These are phyloP conservation scores for Panulirus ornatus DNA, from an alignment of 1,140 invertebrate genomes.

Conservation along the genomic window DNA sequence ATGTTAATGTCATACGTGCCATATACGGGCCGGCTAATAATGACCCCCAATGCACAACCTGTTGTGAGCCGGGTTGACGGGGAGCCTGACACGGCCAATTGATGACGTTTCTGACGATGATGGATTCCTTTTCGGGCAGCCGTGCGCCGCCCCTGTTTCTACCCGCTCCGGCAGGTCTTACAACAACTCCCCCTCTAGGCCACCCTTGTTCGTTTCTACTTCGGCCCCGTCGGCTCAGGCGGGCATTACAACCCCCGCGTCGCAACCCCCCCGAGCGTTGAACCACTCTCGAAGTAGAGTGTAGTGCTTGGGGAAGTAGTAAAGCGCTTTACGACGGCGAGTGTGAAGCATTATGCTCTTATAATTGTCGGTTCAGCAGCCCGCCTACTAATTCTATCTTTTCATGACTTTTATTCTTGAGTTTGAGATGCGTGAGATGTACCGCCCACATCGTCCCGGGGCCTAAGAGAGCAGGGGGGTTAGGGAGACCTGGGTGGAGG, in stretches of 20 bases:
- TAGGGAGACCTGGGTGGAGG: not conserved
- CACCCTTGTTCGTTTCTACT: too few relatives aligned
- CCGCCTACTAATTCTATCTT: conserved; percentile 48
- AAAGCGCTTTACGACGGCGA: conserved; percentile 20
- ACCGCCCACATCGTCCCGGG: conserved; percentile 23
- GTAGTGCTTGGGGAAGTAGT: conserved; percentile 24
- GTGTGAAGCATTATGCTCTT: conserved; percentile 1
- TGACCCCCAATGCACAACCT: too few relatives aligned
- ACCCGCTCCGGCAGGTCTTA: not conserved
- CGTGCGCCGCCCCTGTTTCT: not conserved
- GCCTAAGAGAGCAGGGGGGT: not conserved
- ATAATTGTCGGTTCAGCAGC: conserved; percentile 36
- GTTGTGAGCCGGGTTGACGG: not conserved
- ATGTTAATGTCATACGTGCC: not conserved
- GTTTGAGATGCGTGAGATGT: conserved; percentile 39
- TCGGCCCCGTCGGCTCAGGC: not conserved
- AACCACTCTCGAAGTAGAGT: not conserved
- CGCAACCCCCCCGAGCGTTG: not conserved
- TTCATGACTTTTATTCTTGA: conserved; percentile 36
- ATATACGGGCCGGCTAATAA: not conserved
- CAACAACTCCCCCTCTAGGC: too few relatives aligned
- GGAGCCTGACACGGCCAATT: not conserved
- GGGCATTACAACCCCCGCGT: not conserved
- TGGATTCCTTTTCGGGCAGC: not conserved
- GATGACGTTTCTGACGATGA: conserved; percentile 16